phyloP scores from a whole-genome alignment of 2,113 vertebrate genomes.

The Neotoma lepida region DNA sequence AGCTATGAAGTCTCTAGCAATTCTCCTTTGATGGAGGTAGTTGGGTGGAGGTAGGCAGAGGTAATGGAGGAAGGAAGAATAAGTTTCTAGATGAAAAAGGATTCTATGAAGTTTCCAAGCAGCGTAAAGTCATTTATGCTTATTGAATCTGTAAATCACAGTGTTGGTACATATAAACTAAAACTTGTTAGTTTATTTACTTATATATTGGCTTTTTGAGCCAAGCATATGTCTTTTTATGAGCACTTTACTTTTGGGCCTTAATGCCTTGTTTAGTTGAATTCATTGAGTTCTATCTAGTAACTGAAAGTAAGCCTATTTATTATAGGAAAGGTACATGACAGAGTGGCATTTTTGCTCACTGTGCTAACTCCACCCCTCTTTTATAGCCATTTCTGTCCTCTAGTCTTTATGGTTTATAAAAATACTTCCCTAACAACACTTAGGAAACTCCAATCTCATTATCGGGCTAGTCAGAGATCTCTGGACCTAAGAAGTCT shows the following conservation, averaged over 20 bases:
- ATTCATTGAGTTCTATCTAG: background rate
- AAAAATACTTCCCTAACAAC: background rate
- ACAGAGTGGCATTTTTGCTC: background rate
- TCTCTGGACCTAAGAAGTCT: background rate
- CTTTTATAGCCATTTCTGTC: background rate
- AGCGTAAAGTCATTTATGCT: conserved; percentile 44
- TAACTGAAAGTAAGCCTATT: background rate
- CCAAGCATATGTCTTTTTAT: background rate
- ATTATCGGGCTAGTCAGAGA: background rate
- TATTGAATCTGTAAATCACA: background rate
- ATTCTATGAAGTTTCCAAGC: conserved; percentile 20
- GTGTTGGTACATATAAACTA: background rate
- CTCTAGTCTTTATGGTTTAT: conserved; percentile 18
- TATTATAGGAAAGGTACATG: conserved; percentile 16
- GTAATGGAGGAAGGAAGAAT: background rate
- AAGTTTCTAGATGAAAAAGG: conserved; percentile 13
- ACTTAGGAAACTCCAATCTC: background rate
- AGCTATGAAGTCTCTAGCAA: background rate
- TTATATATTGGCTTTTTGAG: background rate
- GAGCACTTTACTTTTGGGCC: background rate
- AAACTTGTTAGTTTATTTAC: background rate
- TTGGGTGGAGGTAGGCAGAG: background rate
- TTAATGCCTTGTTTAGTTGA: conserved; percentile 7
- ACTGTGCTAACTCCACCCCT: background rate
- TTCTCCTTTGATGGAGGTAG: background rate